These are phyloP conservation scores for Theocolax elegans DNA, from an alignment of 1,140 invertebrate species.

Conservation along the genomic window DNA sequence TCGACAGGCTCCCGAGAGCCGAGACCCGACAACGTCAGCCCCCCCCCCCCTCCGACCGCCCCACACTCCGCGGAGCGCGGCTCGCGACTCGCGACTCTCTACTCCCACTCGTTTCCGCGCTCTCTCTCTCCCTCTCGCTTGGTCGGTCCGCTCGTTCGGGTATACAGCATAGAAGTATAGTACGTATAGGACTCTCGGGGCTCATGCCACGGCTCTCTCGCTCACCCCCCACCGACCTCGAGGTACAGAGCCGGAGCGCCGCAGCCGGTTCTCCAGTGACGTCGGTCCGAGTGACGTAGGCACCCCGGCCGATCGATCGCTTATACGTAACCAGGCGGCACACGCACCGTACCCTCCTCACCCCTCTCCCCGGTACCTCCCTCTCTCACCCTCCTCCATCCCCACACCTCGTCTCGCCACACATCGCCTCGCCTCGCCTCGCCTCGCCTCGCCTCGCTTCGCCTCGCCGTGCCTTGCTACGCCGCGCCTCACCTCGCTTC, in stretches of 20 bases:
- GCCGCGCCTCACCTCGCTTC: no score
- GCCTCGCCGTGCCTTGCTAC: no score
- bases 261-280: constrained; percentile 62
- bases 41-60: constrained; percentile 32
- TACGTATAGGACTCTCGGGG: neutral
- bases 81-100: no score
- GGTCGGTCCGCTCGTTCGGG: no score
- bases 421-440: no score
- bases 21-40: constrained; percentile 40
- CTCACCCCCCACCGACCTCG: constrained; percentile 21
- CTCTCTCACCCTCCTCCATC: no score
- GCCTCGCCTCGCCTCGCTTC: no score
- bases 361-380: no score
- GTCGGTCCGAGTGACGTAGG: constrained; percentile 58
- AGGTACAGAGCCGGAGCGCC: constrained; percentile 24
- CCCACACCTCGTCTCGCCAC: no score
- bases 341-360: no score
- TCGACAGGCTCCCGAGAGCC: no score
- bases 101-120: neutral
- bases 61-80: constrained; percentile 33
- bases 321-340: constrained; percentile 26
- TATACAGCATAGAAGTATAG: no score
- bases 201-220: neutral
- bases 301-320: constrained; percentile 45
- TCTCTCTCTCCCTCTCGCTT: constrained; percentile 10